A percentile compares a stretch with the other conserved stretches of the same genome.
These are phyloP conservation scores for Paelopatides confundens DNA, from an alignment of 53 echinoderm and acorn worm species.

Conservation along the genomic window DNA sequence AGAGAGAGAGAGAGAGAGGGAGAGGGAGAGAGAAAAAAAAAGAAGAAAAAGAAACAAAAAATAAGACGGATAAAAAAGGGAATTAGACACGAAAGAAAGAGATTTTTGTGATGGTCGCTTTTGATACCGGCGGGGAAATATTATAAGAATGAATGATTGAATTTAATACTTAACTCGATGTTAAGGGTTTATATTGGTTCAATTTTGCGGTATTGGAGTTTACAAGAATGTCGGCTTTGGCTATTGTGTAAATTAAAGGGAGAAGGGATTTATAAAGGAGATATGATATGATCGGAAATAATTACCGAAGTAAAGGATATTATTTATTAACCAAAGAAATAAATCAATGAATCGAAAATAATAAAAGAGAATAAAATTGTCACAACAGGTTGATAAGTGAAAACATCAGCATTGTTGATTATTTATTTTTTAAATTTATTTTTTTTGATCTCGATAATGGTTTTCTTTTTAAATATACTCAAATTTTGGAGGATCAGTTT, in stretches of 20 bases:
- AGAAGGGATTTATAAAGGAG: too few relatives aligned
- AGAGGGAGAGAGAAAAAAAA: background rate
- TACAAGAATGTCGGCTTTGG: background rate
- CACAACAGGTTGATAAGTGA: too few relatives aligned
- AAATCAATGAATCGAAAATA: too few relatives aligned
- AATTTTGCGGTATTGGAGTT: background rate
- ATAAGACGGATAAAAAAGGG: background rate
- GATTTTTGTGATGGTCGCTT: background rate
- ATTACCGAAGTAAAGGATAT: too few relatives aligned
- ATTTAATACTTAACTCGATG: constrained; percentile 29
- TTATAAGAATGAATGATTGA: constrained; percentile 9
- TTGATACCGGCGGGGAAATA: constrained; percentile 10
- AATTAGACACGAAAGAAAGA: background rate
- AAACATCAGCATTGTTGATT: too few relatives aligned
- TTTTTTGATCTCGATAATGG: too few relatives aligned
- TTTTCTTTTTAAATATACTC: too few relatives aligned
- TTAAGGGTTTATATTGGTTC: constrained; percentile 1
- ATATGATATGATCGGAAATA: too few relatives aligned
- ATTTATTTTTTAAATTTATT: too few relatives aligned
- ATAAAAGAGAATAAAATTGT: too few relatives aligned
- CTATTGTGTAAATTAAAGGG: background rate
- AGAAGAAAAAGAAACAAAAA: background rate
- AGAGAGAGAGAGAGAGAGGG: background rate
- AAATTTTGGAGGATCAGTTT: too few relatives aligned
- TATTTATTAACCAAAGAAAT: too few relatives aligned